Conservation (phyloP, 2,797 vertebrate species). For the Balearica regulorum region DNA sequence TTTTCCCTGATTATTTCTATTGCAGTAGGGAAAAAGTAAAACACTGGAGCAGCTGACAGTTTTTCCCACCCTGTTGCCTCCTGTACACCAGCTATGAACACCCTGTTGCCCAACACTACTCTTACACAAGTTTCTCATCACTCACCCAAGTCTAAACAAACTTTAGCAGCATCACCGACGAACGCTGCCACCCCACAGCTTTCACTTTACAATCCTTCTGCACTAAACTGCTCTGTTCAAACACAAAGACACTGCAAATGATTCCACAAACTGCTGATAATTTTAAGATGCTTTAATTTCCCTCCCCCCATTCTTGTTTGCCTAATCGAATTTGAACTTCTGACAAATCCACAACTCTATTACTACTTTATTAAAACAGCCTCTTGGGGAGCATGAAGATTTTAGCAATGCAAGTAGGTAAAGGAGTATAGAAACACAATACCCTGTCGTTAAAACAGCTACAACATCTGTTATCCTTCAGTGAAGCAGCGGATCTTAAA, state of each 20-base stretch:
- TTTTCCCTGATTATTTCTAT: not conserved
- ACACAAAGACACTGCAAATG: not conserved
- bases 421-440: not conserved
- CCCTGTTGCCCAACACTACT: not conserved
- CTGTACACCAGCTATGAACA: not conserved
- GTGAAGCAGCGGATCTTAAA: not conserved
- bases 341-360: not conserved
- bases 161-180: not conserved
- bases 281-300: not conserved
- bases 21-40: not conserved
- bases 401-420: not conserved
- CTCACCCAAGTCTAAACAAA: not conserved
- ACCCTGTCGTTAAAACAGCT: not conserved
- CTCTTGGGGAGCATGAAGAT: not conserved
- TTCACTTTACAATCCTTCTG: not conserved
- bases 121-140: not conserved
- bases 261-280: not conserved
- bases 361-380: not conserved
- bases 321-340: not conserved
- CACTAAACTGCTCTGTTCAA: not conserved
- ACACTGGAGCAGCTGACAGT: not conserved
- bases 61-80: not conserved
- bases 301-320: not conserved
- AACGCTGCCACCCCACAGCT: not conserved
- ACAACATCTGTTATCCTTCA: constrained; percentile 22